Evolutionary conservation across 2,888 invertebrate species (phyloP).

Genomic region (Drosophila borborema): DNA sequence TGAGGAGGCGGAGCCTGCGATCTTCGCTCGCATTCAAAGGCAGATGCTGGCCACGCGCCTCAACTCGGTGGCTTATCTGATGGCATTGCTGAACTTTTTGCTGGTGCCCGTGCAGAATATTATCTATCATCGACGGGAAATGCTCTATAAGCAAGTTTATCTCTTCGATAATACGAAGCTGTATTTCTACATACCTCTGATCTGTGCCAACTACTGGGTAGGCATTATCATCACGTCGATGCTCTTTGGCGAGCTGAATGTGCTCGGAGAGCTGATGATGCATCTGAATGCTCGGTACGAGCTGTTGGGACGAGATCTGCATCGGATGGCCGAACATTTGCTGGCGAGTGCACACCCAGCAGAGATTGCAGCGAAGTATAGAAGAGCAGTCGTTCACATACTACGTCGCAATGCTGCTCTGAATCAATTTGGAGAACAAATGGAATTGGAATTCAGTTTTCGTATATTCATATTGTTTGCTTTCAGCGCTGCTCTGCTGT

Average conservation of each 20-base stretch:
- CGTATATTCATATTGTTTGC: constrained; percentile 78
- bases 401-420: constrained; percentile 68
- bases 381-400: constrained; percentile 49
- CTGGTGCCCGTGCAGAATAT: constrained; percentile 63
- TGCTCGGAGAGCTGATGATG: constrained; percentile 77
- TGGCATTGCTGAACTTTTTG: constrained; percentile 61
- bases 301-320: constrained; percentile 65
- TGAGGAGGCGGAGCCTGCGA: constrained; percentile 37
- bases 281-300: constrained; percentile 79
- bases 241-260: constrained; percentile 75
- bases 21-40: constrained; percentile 60
- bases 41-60: constrained; percentile 65
- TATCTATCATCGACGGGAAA: constrained; percentile 55
- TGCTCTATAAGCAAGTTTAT: constrained; percentile 74
- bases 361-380: constrained; percentile 59
- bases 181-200: constrained; percentile 57
- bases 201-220: constrained; percentile 64
- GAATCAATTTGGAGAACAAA: constrained; percentile 66
- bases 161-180: constrained; percentile 68
- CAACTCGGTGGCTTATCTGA: constrained; percentile 65
- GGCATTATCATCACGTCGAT: constrained; percentile 66
- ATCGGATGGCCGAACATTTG: constrained; percentile 16
- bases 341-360: constrained; percentile 6
- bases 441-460: constrained; percentile 75
- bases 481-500: constrained; percentile 75